Evolutionary conservation across 2,888 invertebrate genomes (phyloP).

Genomic region (Phragmatobia fuliginosa): DNA sequence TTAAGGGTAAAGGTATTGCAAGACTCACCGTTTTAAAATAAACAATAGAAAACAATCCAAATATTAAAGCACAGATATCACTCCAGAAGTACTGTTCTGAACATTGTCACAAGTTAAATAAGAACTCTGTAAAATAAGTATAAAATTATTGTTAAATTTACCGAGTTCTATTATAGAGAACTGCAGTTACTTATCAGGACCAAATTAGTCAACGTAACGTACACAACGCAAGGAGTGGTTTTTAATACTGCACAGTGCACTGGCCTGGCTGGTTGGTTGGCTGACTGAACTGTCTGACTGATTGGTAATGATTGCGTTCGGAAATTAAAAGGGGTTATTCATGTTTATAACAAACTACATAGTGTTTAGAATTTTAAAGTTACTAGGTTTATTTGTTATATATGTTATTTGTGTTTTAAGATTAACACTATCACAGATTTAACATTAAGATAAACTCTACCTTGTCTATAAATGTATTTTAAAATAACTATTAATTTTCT

Average conservation of each 20-base stretch:
- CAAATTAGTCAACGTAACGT: conserved; percentile 37
- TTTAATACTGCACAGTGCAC: conserved; percentile 22
- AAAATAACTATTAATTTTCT: neutral
- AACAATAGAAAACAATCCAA: conserved; percentile 52
- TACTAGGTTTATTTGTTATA: neutral
- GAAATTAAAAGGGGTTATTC: conserved; percentile 34
- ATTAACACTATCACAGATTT: neutral
- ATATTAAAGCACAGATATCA: conserved; percentile 26
- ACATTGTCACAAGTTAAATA: conserved; percentile 27
- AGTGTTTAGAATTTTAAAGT: neutral
- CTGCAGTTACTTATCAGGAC: conserved; percentile 22
- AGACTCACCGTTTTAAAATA: conserved; percentile 57
- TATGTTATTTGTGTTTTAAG: neutral
- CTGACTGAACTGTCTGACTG: too few relatives aligned
- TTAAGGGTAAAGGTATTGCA: conserved; percentile 46
- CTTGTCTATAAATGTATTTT: neutral
- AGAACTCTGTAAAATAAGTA: conserved; percentile 36
- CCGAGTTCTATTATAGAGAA: conserved; percentile 14
- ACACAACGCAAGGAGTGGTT: conserved; percentile 54
- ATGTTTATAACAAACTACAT: conserved; percentile 30
- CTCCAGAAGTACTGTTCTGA: conserved; percentile 16
- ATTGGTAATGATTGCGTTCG: conserved; percentile 45
- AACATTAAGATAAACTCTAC: neutral
- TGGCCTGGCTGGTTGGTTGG: conserved; percentile 15
- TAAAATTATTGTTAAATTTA: conserved; percentile 17